A percentile compares a stretch with the other conserved stretches of the same genome.
Conservation (phyloP, 2,113 vertebrate species). For the Oreotrochilus melanogaster region DNA sequence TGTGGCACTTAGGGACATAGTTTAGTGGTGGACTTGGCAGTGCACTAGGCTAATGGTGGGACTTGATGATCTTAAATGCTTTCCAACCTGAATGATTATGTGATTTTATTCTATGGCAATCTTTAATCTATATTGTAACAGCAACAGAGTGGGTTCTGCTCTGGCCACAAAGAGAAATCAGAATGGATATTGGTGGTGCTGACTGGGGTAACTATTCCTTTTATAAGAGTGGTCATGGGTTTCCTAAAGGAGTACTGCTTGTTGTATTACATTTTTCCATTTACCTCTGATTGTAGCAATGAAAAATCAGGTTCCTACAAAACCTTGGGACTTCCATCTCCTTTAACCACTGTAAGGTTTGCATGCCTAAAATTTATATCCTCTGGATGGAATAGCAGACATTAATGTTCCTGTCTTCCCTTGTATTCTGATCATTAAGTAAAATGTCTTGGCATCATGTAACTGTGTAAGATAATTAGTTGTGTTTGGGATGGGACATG, state of each 20-base stretch:
- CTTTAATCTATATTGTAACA: not conserved
- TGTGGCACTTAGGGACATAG: too few species aligned
- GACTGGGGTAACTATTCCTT: not conserved
- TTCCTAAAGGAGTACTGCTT: not conserved
- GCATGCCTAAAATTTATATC: not conserved
- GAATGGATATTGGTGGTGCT: not conserved
- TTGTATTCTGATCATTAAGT: conserved; percentile 8
- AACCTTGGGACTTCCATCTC: not conserved
- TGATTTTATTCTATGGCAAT: not conserved
- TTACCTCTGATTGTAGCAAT: not conserved
- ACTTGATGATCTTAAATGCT: not conserved
- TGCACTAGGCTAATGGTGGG: not conserved
- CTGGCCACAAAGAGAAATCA: not conserved
- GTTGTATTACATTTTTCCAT: not conserved
- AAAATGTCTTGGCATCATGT: not conserved
- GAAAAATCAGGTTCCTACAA: not conserved
- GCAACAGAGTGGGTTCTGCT: not conserved
- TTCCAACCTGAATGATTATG: not conserved
- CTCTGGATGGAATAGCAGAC: not conserved
- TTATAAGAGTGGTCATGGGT: not conserved
- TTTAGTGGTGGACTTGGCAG: not conserved
- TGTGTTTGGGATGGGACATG: conserved; percentile 3
- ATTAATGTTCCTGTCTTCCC: not conserved
- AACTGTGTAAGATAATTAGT: conserved; percentile 27
- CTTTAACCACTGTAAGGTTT: not conserved